Evolutionary conservation across 2,113 vertebrate species (phyloP).

Genomic region (Calyptomena viridis): DNA sequence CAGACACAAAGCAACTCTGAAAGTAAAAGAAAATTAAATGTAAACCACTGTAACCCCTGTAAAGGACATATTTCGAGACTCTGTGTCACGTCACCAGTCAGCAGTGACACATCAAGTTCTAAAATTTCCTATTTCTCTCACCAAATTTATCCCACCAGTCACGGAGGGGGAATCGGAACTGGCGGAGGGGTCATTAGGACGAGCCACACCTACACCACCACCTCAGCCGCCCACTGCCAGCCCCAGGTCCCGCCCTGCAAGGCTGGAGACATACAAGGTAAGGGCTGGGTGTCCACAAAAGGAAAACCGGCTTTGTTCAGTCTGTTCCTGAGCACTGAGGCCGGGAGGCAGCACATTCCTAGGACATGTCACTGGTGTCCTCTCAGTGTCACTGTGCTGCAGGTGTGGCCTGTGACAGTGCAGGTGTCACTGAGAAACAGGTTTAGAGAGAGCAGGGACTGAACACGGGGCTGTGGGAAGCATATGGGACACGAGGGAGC

Average conservation of each 20-base stretch:
- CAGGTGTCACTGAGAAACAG: background rate
- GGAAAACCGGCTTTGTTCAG: background rate
- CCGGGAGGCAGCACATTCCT: background rate
- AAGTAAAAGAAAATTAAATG: background rate
- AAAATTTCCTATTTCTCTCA: background rate
- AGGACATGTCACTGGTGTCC: accelerated
- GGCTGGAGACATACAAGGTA: constrained; percentile 52
- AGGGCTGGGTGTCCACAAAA: accelerated
- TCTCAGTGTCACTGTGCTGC: background rate
- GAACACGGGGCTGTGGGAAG: accelerated
- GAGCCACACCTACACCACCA: constrained; percentile 42
- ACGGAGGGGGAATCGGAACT: constrained; percentile 12
- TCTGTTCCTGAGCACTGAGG: background rate
- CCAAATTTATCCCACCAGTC: background rate
- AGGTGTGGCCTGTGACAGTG: background rate
- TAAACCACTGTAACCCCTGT: background rate
- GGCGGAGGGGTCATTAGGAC: constrained; percentile 39
- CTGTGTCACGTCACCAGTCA: background rate
- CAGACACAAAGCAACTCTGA: background rate
- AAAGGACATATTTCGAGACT: background rate
- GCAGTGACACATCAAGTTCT: background rate
- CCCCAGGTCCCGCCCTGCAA: constrained; percentile 38
- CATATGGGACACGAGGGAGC: background rate
- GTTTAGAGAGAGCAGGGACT: background rate
- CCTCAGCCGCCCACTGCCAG: constrained; percentile 50